A percentile compares a stretch with the other conserved stretches of the same genome.
These are phyloP conservation scores for Cryptophagus acutangulus DNA, from an alignment of 2,888 invertebrate genomes.

Conservation along the genomic window DNA sequence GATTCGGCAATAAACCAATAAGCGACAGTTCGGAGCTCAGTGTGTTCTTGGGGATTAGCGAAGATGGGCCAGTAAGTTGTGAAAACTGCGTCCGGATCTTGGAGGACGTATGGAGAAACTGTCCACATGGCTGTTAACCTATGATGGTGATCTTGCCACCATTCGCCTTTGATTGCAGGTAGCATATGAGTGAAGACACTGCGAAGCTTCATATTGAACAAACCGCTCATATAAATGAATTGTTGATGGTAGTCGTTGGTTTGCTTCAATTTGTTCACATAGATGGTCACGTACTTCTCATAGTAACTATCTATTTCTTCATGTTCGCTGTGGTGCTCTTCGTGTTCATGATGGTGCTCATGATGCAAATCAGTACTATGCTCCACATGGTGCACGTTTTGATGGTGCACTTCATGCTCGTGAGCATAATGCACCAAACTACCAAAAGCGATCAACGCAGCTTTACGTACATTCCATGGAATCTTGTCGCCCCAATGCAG, in stretches of 20 bases:
- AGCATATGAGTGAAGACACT: constrained; percentile 43
- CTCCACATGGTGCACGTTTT: background rate
- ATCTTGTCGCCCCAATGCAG: constrained; percentile 30
- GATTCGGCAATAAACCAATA: constrained; percentile 46
- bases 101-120: constrained; percentile 34
- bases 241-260: constrained; percentile 40
- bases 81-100: constrained; percentile 31
- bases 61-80: constrained; percentile 50
- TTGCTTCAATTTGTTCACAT: constrained; percentile 30
- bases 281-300: constrained; percentile 31
- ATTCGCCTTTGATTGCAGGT: constrained; percentile 45
- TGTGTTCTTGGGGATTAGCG: constrained; percentile 41
- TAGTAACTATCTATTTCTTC: constrained; percentile 19
- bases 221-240: constrained; percentile 47
- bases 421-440: constrained; percentile 45
- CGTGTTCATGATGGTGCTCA: constrained; percentile 6
- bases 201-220: constrained; percentile 47
- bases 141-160: constrained; percentile 37
- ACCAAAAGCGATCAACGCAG: constrained; percentile 48
- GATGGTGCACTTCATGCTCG: constrained; percentile 6
- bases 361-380: constrained; percentile 3
- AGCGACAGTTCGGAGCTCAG: constrained; percentile 46
- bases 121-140: constrained; percentile 47
- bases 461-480: constrained; percentile 35
- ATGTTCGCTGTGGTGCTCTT: constrained; percentile 1